Evolutionary conservation across 2,797 vertebrate species (phyloP).

Genomic region (Gambusia yucatana): DNA sequence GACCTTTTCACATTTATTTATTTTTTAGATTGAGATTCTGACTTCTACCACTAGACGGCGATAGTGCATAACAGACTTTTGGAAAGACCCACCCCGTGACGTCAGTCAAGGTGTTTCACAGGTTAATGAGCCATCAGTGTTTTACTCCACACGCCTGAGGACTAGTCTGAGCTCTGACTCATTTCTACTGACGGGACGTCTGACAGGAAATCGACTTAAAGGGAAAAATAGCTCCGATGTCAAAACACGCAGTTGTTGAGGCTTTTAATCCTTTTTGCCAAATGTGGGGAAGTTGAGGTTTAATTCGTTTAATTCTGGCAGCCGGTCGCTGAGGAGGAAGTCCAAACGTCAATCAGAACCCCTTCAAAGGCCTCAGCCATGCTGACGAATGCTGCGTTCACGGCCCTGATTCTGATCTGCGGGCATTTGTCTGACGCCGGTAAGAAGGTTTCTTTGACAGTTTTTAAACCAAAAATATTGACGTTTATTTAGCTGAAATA

Average conservation of each 20-base stretch:
- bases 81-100: neutral
- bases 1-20: neutral
- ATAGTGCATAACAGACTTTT: neutral
- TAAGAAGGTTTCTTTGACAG: neutral
- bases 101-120: conserved; percentile 1
- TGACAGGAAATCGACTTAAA: neutral
- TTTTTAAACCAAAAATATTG: neutral
- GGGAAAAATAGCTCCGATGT: neutral
- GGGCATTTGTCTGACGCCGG: neutral
- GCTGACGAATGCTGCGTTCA: conserved; percentile 8
- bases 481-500: neutral
- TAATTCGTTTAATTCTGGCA: neutral
- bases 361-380: conserved; percentile 8
- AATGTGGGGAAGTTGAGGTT: conserved; percentile 11
- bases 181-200: neutral
- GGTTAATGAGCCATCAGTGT: neutral
- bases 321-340: neutral
- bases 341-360: neutral
- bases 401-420: neutral
- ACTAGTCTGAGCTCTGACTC: neutral
- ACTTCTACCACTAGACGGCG: neutral
- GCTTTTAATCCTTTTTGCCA: neutral
- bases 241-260: neutral
- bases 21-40: neutral
- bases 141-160: neutral